These are phyloP conservation scores for Dynastes grantii DNA, from an alignment of 2,888 invertebrate genomes.

Conservation along the genomic window DNA sequence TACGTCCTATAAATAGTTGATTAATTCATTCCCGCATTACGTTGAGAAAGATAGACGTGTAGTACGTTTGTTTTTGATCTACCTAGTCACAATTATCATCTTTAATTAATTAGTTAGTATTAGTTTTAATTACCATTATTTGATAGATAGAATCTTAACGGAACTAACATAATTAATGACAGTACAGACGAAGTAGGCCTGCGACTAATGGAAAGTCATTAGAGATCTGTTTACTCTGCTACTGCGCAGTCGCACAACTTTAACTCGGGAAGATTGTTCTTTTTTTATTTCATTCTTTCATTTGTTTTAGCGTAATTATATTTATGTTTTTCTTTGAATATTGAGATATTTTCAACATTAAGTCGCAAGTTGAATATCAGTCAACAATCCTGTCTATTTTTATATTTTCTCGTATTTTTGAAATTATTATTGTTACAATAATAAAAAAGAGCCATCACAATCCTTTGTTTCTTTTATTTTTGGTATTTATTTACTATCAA, in stretches of 20 bases:
- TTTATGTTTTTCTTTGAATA: background rate
- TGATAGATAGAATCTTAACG: slow-evolving; percentile 59
- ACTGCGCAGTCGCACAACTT: too few relatives aligned
- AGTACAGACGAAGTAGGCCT: slow-evolving; percentile 66
- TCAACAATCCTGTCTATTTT: slow-evolving; percentile 55
- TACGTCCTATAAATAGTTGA: slow-evolving; percentile 20
- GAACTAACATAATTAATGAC: slow-evolving; percentile 71
- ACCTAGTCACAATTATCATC: slow-evolving; percentile 63
- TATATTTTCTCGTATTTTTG: background rate
- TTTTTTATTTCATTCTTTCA: background rate
- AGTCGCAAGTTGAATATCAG: background rate
- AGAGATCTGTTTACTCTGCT: background rate
- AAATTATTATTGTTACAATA: slow-evolving; percentile 51
- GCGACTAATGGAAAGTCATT: slow-evolving; percentile 53
- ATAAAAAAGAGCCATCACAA: slow-evolving; percentile 70
- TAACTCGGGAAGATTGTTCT: slow-evolving; percentile 2
- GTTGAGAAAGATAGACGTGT: slow-evolving; percentile 56
- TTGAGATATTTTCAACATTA: slow-evolving; percentile 3
- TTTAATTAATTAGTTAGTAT: slow-evolving; percentile 1
- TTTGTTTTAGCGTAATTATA: background rate
- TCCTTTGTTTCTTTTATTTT: slow-evolving; percentile 60
- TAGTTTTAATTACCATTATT: slow-evolving; percentile 13
- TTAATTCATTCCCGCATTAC: slow-evolving; percentile 23
- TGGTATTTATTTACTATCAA: background rate
- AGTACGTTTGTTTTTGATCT: slow-evolving; percentile 58